Evolutionary conservation across 2,888 invertebrate genomes (phyloP), one percentile per base, ranked within the genome.

Genomic region (Linyphia triangularis): DNA sequence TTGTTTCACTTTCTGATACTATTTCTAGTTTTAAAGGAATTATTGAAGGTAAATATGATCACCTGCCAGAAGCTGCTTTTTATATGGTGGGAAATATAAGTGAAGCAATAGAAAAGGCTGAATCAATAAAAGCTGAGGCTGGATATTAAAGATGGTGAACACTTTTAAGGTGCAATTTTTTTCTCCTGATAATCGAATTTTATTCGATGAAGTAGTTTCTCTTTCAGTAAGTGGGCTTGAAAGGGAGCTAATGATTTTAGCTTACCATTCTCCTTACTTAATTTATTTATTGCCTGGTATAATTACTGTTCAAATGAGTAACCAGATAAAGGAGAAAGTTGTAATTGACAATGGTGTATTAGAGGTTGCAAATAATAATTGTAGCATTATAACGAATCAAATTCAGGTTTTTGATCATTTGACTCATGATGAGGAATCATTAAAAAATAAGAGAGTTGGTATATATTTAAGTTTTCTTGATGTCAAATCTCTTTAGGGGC

Each of bases 21-120:
- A 91, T 91, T 37, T 13, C 51, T 16, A 91, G 90, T 16, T 91
- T 91, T 81, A 86, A 90, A 57, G 69, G 10, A 24, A 91, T 91
- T 51, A 3, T 91, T n/a, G 40, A 67, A 28, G 91, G 91, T 37
- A 89, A 90, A 82, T 85, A 59, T n/a, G 91, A 91, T 84, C 28
- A 90, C 63, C 43, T 91, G 13, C 91, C 91, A 2, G 91, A 91
- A 57, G 26, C 33, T n/a, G 90, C 90, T 2, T 91, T 91, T 81
- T 90, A 90, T 59, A 86, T 90, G 85, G 89, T 91, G 0, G 91
- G 91, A n/a, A 43, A 65, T 26, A 91, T 91, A 51, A 90, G 91
- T 22, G 90, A 91, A 57, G 91, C 77, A 3, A 24, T 85, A 7
- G 78, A 86, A 51, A 91, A 91, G 63, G 90, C 88, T 16, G 70